Conservation (phyloP, 2,797 vertebrate genomes). For the Anas bernieri region DNA sequence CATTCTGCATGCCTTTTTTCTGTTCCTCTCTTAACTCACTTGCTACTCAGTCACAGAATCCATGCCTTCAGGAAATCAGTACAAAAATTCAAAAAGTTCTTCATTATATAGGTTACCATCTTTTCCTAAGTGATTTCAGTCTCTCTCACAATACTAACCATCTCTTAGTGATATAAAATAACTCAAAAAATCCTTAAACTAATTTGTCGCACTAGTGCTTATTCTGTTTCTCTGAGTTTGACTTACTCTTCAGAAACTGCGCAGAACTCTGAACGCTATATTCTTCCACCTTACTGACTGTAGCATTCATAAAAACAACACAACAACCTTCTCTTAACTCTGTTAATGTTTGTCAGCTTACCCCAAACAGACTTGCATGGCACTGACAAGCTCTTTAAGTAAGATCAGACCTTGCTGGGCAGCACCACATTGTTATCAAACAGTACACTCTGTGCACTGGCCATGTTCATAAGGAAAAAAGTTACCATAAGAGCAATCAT, state of each 20-base stretch:
- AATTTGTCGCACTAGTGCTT: not conserved
- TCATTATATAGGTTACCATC: not conserved
- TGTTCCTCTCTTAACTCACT: not conserved
- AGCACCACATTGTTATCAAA: not conserved
- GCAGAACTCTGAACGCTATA: not conserved
- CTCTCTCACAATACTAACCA: not conserved
- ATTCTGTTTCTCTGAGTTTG: not conserved
- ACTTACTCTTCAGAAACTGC: not conserved
- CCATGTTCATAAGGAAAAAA: not conserved
- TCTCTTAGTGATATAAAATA: not conserved
- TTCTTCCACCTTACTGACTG: not conserved
- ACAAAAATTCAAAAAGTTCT: not conserved
- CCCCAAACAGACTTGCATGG: not conserved
- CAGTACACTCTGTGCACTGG: not conserved
- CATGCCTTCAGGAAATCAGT: not conserved
- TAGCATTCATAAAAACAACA: not conserved
- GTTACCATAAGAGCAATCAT: accelerated
- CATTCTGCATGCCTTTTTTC: not conserved
- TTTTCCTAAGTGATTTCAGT: not conserved
- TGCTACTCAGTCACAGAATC: not conserved
- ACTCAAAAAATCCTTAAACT: not conserved
- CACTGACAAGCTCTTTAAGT: not conserved
- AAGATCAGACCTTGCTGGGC: not conserved
- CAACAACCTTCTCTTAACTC: not conserved
- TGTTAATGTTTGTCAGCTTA: not conserved